Conservation (phyloP, 2,113 vertebrate genomes). For the Alethe castanea region DNA sequence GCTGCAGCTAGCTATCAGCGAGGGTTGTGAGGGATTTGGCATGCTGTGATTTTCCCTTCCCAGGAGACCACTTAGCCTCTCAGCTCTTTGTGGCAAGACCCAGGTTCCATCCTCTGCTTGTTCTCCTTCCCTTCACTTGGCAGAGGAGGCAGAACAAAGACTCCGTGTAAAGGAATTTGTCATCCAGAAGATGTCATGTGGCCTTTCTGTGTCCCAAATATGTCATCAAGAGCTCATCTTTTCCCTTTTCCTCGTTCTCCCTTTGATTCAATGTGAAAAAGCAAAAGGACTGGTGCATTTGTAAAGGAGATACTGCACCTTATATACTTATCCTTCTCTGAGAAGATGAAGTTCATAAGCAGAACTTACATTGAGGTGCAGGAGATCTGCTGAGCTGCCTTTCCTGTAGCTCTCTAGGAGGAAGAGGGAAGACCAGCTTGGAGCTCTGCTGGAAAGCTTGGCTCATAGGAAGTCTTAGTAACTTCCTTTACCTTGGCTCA, state of each 20-base stretch:
- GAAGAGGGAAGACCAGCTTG: background rate
- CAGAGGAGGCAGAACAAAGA: slow-evolving; percentile 31
- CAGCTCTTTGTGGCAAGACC: background rate
- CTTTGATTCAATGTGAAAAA: slow-evolving; percentile 32
- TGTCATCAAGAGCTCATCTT: slow-evolving; percentile 22
- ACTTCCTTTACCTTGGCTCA: slow-evolving; percentile 24
- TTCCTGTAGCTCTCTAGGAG: background rate
- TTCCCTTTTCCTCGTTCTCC: background rate
- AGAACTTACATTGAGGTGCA: slow-evolving; percentile 7
- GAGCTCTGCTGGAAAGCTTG: slow-evolving; percentile 15
- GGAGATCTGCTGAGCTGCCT: background rate
- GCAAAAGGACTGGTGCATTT: background rate
- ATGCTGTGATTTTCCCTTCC: slow-evolving; percentile 85
- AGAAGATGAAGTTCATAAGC: slow-evolving; percentile 21
- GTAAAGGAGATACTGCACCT: background rate
- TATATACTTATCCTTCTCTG: background rate
- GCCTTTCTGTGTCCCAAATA: slow-evolving; percentile 49
- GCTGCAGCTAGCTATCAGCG: slow-evolving; percentile 98
- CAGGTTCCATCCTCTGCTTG: background rate
- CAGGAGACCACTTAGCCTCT: background rate
- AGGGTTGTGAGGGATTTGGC: slow-evolving; percentile 97
- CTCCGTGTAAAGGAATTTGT: slow-evolving; percentile 25
- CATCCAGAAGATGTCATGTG: slow-evolving; percentile 53
- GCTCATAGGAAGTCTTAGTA: slow-evolving; percentile 25
- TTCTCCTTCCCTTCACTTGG: slow-evolving; percentile 3